Conservation (phyloP, 2,113 vertebrate genomes). For the Gnathochromis pfefferi region DNA sequence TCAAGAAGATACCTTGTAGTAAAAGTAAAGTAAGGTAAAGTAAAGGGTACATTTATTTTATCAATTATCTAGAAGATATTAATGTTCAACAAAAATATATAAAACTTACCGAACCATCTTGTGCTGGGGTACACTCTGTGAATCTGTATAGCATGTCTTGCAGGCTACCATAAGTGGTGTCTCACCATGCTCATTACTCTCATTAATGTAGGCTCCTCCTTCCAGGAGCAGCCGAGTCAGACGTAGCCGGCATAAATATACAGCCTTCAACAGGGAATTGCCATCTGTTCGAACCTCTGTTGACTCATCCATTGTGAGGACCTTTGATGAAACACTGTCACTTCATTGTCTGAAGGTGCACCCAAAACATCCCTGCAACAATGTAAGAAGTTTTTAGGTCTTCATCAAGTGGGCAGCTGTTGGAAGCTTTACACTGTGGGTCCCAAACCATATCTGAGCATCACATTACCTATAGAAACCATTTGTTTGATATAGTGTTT, state of each 20-base stretch:
- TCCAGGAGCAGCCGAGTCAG: conserved; percentile 85
- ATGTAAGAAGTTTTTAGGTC: not conserved
- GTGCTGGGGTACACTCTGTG: conserved; percentile 81
- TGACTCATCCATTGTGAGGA: conserved; percentile 59
- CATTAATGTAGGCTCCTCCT: conserved; percentile 67
- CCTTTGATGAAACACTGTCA: not conserved
- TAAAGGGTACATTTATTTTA: not conserved
- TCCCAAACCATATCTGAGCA: not conserved
- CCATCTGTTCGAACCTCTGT: conserved; percentile 75
- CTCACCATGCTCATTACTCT: conserved; percentile 85
- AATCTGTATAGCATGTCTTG: conserved; percentile 76
- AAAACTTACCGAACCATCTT: conserved; percentile 79
- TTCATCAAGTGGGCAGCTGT: not conserved
- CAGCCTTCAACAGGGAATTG: conserved; percentile 84
- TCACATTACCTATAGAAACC: not conserved
- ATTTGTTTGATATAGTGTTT: not conserved
- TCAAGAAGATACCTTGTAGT: conserved; percentile 79
- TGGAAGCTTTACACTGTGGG: not conserved
- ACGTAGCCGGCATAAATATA: conserved; percentile 82
- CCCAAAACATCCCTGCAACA: not conserved
- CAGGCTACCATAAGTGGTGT: conserved; percentile 90
- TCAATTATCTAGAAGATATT: not conserved
- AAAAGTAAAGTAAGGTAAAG: not conserved
- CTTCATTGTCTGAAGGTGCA: not conserved
- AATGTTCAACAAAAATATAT: not conserved